phyloP scores from a whole-genome alignment of 2,113 vertebrate species.

The Ptilonorhynchus violaceus region DNA sequence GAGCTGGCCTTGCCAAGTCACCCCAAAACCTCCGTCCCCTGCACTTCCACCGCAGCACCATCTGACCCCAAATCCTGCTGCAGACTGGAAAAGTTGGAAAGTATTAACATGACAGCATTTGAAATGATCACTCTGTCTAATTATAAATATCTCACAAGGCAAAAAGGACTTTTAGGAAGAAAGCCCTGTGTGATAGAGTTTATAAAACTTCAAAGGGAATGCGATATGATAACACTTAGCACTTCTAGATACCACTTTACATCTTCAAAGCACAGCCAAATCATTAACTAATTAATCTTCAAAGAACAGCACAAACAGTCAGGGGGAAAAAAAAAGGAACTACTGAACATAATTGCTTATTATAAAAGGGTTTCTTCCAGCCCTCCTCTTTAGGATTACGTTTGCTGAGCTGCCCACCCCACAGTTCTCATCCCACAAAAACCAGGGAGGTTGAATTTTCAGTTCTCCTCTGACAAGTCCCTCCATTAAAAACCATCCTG shows the following conservation, averaged over 20 bases:
- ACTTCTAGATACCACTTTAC: constrained; percentile 55
- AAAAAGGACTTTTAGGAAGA: constrained; percentile 60
- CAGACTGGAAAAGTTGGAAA: not conserved
- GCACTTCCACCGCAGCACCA: not conserved
- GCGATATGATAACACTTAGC: constrained; percentile 53
- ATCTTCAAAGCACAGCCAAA: constrained; percentile 57
- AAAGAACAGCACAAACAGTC: constrained; percentile 48
- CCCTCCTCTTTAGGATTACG: not conserved
- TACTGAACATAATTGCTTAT: constrained; percentile 44
- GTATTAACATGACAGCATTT: not conserved
- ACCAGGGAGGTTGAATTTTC: not conserved
- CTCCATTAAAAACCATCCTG: not conserved
- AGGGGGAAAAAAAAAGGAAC: not conserved
- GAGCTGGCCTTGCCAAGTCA: not conserved
- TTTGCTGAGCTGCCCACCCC: not conserved
- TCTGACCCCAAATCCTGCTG: not conserved
- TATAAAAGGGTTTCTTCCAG: constrained; percentile 9
- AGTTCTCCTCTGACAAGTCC: not conserved
- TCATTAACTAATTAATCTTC: constrained; percentile 70
- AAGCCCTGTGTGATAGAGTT: constrained; percentile 41
- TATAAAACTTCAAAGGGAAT: constrained; percentile 66
- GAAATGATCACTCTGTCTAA: not conserved
- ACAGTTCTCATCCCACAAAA: not conserved
- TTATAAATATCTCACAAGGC: constrained; percentile 55
- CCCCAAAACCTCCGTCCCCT: not conserved